Evolutionary conservation across 2,888 invertebrate genomes (phyloP).

Genomic region (Caenorhabditis wallacei): DNA sequence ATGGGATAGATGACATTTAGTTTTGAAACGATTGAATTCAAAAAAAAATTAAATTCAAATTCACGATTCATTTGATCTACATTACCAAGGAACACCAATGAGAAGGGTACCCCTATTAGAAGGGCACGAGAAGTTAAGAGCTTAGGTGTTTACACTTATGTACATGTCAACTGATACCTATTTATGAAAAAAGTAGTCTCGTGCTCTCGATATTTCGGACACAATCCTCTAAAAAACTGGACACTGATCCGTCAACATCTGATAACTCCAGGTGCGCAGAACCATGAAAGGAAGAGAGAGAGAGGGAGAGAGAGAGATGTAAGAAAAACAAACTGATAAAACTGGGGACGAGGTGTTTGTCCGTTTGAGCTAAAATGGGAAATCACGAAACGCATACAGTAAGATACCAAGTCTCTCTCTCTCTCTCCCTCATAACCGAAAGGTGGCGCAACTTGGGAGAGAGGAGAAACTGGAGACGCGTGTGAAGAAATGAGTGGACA

Average conservation of each 20-base stretch:
- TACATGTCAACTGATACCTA: slow-evolving; percentile 3
- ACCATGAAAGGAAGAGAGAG: slow-evolving; percentile 7
- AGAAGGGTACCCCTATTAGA: background rate
- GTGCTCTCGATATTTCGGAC: slow-evolving; percentile 7
- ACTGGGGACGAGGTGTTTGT: slow-evolving; percentile 51
- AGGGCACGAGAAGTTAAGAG: background rate
- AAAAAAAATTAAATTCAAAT: no score
- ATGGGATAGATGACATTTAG: no score
- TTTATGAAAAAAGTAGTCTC: background rate
- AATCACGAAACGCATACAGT: slow-evolving; percentile 64
- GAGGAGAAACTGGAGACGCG: slow-evolving; percentile 56
- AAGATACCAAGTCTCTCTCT: slow-evolving; percentile 32
- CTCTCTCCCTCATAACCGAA: background rate
- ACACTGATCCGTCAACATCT: slow-evolving; percentile 26
- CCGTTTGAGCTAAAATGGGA: slow-evolving; percentile 51
- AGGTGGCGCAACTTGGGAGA: slow-evolving; percentile 36
- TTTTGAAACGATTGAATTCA: no score
- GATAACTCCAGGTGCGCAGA: slow-evolving; percentile 47
- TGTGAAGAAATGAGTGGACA: slow-evolving; percentile 50
- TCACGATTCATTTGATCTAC: no score
- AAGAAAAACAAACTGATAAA: slow-evolving; percentile 63
- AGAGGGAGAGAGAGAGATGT: slow-evolving; percentile 11
- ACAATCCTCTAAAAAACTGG: slow-evolving; percentile 13
- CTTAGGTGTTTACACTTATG: background rate
- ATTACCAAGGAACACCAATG: no score